phyloP scores from a whole-genome alignment of 1,140 invertebrate genomes.

The Penaeus indicus region DNA sequence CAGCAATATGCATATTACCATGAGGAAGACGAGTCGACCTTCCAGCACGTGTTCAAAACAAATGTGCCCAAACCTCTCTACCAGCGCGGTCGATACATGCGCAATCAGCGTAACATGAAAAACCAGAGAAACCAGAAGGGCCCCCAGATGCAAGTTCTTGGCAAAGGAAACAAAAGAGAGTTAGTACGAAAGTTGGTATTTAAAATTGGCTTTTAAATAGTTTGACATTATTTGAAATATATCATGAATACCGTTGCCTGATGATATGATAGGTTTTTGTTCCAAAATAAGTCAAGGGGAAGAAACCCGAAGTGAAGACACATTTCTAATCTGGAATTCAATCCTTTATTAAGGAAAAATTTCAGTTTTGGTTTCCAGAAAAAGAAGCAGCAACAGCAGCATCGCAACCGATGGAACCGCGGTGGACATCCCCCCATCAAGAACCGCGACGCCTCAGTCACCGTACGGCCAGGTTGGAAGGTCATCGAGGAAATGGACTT shows the following conservation, averaged over 20 bases:
- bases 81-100: constrained; percentile 87
- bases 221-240: neutral
- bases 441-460: constrained; percentile 97
- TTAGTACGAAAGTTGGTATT: constrained; percentile 5
- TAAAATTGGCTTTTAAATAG: neutral
- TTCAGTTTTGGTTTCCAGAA: constrained; percentile 59
- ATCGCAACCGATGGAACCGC: constrained; percentile 77
- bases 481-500: constrained; percentile 99
- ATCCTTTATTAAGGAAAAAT: constrained; percentile 19
- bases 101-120: constrained; percentile 80
- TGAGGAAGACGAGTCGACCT: constrained; percentile 98
- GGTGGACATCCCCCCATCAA: constrained; percentile 87
- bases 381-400: constrained; percentile 68
- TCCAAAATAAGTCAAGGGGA: too few species aligned
- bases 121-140: constrained; percentile 73
- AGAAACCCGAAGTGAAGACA: too few species aligned
- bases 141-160: constrained; percentile 74
- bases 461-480: constrained; percentile 95
- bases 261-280: neutral
- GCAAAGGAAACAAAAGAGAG: constrained; percentile 74
- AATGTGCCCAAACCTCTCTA: constrained; percentile 91
- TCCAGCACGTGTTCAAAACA: constrained; percentile 96
- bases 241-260: neutral
- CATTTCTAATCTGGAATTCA: neutral
- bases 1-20: constrained; percentile 98